Evolutionary conservation across 2,113 vertebrate species (phyloP).

Genomic region (Alethe diademata): DNA sequence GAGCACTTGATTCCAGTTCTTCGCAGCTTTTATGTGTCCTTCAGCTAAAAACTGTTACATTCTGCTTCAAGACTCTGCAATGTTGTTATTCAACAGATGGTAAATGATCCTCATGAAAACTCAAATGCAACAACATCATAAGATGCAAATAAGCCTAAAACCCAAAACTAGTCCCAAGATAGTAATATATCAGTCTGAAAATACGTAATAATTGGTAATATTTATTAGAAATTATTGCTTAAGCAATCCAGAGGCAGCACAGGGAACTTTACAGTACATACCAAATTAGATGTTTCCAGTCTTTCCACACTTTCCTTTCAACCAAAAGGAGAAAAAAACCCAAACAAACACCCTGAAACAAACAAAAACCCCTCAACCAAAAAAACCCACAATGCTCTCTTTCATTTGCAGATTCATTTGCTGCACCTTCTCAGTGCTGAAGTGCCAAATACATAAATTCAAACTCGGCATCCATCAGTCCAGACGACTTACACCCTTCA

Average conservation of each 20-base stretch:
- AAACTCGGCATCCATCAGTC: no score
- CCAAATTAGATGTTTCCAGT: background rate
- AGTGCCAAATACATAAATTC: background rate
- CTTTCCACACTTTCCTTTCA: background rate
- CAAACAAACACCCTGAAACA: no score
- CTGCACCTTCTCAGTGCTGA: background rate
- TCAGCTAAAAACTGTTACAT: background rate
- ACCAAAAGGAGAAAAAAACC: background rate
- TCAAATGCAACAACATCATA: background rate
- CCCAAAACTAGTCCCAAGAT: background rate
- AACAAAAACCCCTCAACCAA: background rate
- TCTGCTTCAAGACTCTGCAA: background rate
- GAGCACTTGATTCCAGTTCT: background rate
- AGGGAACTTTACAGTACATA: rapidly evolving
- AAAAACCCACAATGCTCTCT: background rate
- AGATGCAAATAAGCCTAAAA: background rate
- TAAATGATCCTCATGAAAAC: background rate
- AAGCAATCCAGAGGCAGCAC: background rate
- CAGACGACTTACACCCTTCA: rapidly evolving
- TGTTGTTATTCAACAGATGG: background rate
- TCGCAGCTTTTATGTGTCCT: background rate
- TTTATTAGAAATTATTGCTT: background rate
- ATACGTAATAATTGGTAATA: background rate
- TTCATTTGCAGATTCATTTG: background rate
- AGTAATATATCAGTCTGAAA: rapidly evolving